These are phyloP conservation scores for Polia nebulosa DNA, from an alignment of 2,888 invertebrate species.

Conservation along the genomic window DNA sequence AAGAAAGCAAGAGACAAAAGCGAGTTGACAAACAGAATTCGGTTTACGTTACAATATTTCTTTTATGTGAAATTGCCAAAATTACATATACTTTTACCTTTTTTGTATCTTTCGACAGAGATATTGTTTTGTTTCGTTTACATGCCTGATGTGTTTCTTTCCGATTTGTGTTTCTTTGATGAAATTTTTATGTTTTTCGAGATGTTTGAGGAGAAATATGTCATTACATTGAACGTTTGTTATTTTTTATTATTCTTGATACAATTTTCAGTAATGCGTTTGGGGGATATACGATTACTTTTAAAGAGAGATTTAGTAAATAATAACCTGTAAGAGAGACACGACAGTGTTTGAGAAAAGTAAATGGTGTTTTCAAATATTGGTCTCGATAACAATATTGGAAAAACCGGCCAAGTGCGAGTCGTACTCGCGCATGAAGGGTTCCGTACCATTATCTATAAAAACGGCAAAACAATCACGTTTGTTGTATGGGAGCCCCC, in stretches of 20 bases:
- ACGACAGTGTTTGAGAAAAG: no score
- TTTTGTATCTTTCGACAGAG: conserved; percentile 37
- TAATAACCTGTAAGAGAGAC: neutral
- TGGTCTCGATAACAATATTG: no score
- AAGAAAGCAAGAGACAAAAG: conserved; percentile 67
- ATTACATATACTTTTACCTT: conserved; percentile 42
- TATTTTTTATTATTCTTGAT: conserved; percentile 22
- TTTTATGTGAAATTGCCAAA: conserved; percentile 59
- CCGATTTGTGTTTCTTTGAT: conserved; percentile 34
- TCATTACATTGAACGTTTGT: conserved; percentile 36
- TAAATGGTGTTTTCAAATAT: no score
- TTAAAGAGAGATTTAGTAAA: neutral
- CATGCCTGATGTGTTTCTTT: conserved; percentile 26
- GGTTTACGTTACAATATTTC: conserved; percentile 66
- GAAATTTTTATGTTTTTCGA: conserved; percentile 17
- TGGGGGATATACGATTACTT: conserved; percentile 9
- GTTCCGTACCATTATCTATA: no score
- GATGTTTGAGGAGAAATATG: conserved; percentile 28
- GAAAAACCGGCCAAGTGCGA: no score
- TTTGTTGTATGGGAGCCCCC: no score
- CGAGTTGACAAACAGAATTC: conserved; percentile 68
- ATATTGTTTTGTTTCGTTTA: conserved; percentile 50
- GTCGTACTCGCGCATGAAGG: no score
- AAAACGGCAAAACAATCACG: no score
- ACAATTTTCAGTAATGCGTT: conserved; percentile 18